Base-by-base conservation (phyloP, 2,797 vertebrate species). In the Oceanodroma leucorhoa region DNA sequence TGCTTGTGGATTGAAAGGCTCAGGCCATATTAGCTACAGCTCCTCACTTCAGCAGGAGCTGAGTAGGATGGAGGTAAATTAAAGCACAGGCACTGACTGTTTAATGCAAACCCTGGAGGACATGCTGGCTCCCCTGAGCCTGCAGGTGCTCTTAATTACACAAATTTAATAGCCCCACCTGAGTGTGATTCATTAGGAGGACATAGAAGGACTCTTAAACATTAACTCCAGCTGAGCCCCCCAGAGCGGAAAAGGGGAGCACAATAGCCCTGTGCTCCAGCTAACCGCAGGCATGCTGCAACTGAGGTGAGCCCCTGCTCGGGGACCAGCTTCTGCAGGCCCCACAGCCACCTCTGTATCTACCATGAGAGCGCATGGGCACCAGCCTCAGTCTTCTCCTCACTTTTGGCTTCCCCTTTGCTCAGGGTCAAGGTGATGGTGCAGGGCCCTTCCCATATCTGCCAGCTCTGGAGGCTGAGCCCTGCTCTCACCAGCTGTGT, bases 121-220 rank as follows among this genome's bases (percentile, higher is more conserved):
- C 71, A 43, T 38, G 65, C 91, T 91, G 90, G 67, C 71, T 96
- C 95, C 93, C 94, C 61, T 0, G 75, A 94, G 96, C 87, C 77
- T 81, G 83, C 84, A 72, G 87, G 87, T 83, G 72, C 89, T 95
- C 89, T 95, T 96, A 96, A 97, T 97, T 96, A 97, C 87, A 91
- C 88, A 95, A 95, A 95, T 93, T 91, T 72, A 96, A 95, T 91
- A 93, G 87, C 66, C 80, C 88, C 84, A 71, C 82, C 80, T 89
- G 51, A 41, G 13, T n/a, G 50, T 30, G 69, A 87, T 90, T 97
- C 94, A 95, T 96, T 96, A 97, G 77, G 76, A 95, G 69, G 54
- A 57, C 90, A 71, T 94, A 94, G 94, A 95, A 94, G 92, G 90
- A 90, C 66, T 96, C 66, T 78, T 75, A 83, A 73, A 54, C 19